These are phyloP conservation scores for Zaprionus lachaisei DNA, from an alignment of 1,140 invertebrate genomes.

Conservation along the genomic window DNA sequence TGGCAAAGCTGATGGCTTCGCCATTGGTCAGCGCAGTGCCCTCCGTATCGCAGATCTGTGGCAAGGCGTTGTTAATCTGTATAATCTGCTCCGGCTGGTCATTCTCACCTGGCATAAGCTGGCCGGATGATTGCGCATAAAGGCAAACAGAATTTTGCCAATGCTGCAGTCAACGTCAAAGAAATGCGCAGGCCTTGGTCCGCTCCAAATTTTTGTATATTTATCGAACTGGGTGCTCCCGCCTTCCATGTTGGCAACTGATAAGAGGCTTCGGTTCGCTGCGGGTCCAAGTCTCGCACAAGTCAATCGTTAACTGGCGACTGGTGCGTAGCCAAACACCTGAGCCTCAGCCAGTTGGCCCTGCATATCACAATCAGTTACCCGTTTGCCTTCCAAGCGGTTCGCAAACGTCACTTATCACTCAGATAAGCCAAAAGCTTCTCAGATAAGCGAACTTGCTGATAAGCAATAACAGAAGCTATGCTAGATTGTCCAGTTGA, in stretches of 20 bases:
- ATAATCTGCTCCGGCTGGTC: neutral
- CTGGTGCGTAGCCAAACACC: conserved; percentile 30
- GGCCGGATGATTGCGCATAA: conserved; percentile 77
- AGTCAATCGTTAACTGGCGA: conserved; percentile 58
- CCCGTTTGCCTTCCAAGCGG: conserved; percentile 57
- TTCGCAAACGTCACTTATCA: conserved; percentile 61
- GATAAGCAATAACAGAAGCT: conserved; percentile 38
- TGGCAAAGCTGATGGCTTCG: conserved; percentile 77
- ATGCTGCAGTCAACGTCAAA: conserved; percentile 80
- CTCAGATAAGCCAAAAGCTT: conserved; percentile 5
- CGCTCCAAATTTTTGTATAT: conserved; percentile 83
- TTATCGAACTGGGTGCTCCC: conserved; percentile 77
- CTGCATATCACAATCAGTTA: conserved; percentile 65
- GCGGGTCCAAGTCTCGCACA: conserved; percentile 45
- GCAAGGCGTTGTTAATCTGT: neutral
- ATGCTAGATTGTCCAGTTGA: conserved; percentile 26
- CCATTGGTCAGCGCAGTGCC: conserved; percentile 78
- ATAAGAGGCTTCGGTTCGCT: conserved; percentile 49
- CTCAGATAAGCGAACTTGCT: conserved; percentile 13
- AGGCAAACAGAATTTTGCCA: conserved; percentile 79
- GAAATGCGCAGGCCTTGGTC: conserved; percentile 74
- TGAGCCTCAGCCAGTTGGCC: conserved; percentile 14
- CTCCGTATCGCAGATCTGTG: conserved; percentile 76
- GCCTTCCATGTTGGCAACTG: conserved; percentile 71
- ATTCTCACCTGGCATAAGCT: conserved; percentile 69